A percentile compares a stretch with the other conserved stretches of the same genome.
Conservation (phyloP, 2,797 vertebrate genomes). For the Girardinus metallicus region DNA sequence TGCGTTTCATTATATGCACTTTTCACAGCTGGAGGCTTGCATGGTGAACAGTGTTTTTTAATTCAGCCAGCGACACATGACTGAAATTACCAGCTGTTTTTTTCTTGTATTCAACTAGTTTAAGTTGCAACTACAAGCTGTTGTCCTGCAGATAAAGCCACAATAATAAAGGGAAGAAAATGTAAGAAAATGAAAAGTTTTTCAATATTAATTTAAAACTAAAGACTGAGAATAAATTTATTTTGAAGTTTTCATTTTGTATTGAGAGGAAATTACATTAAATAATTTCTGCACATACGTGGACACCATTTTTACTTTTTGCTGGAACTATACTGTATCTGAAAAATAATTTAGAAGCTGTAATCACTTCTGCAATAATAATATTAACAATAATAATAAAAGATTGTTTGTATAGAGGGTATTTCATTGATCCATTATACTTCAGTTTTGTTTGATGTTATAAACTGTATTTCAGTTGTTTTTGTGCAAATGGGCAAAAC, state of each 20-base stretch:
- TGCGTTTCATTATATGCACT: slow-evolving; percentile 16
- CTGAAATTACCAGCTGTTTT: neutral
- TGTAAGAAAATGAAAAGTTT: slow-evolving; percentile 21
- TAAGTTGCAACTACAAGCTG: slow-evolving; percentile 2
- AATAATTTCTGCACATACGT: neutral
- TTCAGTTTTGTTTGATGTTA: neutral
- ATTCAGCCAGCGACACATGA: slow-evolving; percentile 9
- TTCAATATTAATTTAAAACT: slow-evolving; percentile 4
- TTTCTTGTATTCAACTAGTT: slow-evolving; percentile 1
- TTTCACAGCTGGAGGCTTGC: neutral
- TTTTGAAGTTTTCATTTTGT: neutral
- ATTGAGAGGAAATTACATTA: neutral
- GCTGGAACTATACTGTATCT: neutral
- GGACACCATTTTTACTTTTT: neutral
- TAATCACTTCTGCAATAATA: neutral
- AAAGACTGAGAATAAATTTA: neutral
- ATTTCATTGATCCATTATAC: neutral
- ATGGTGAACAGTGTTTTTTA: slow-evolving; percentile 7
- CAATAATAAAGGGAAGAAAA: neutral
- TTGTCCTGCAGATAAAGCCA: neutral
- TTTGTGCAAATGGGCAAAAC: neutral
- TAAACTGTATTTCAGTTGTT: neutral
- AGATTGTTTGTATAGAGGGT: too few species aligned
- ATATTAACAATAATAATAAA: neutral
- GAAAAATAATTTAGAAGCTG: neutral